Base-by-base conservation (phyloP, 2,888 invertebrate species). In the Ophion ventricosus region DNA sequence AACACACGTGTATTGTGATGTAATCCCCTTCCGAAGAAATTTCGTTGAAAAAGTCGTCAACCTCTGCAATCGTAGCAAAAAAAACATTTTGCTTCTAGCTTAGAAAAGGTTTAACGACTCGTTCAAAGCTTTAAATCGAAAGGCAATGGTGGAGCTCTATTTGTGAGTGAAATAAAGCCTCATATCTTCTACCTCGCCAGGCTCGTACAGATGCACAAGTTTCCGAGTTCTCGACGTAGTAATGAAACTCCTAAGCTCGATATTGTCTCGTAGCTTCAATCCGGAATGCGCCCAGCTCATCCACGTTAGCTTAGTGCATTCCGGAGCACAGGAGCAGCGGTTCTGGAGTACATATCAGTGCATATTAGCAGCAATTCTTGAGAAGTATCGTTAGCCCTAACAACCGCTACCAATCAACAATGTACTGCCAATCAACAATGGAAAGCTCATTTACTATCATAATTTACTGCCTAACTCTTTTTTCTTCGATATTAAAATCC, bases 221-320 rank as follows among this genome's bases (percentile, higher is more conserved):
- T 35, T 64, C n/a, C 29, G n/a, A 35, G 63, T 25, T 67, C 67
- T 67, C 49, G 67, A 67, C 43, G 49, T 67, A 7, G 43, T 67
- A 2, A 49, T 67, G 67, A 67, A 67, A 67, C 43, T 67, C 49
- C 25, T 23, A 67, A 67, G 49, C 67, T 67, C 67, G 67, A 67
- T 67, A 67, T 67, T 67, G 67, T 67, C 67, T 67, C 25, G 67
- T 49, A 67, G 49, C 67, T 67, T 67, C 49, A 49, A 67, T 67
- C 43, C 25, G 49, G 67, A 67, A 67, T 67, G 67, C 25, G 67
- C 43, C 49, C 23, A 67, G 67, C 49, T 67, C 49, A 49, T 49
- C 49, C 49, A 17, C 49, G 49, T 49, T 49, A 49, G 49, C 49
- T 49, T 49, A 17, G 49, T 49, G 49, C 49, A 49, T 49, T 49